Conservation (phyloP, 2,113 vertebrate species). For the Cottus gobio region DNA sequence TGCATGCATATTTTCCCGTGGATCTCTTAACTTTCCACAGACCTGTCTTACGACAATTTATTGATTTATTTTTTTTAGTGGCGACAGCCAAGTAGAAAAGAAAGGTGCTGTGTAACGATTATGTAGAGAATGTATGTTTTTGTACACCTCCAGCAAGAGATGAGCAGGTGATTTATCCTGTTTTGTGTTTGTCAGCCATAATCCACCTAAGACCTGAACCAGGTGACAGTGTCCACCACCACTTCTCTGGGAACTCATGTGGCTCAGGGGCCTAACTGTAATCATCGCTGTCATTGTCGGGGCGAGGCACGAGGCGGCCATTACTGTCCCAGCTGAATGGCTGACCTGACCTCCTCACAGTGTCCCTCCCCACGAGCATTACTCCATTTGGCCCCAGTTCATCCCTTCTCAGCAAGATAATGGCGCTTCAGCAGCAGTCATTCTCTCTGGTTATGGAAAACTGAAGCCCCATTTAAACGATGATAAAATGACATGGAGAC, state of each 20-base stretch:
- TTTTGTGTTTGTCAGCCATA: slow-evolving; percentile 52
- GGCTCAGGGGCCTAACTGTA: slow-evolving; percentile 36
- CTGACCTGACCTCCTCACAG: slow-evolving; percentile 66
- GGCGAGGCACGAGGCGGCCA: slow-evolving; percentile 52
- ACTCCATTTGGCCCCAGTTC: slow-evolving; percentile 40
- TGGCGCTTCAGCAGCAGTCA: slow-evolving; percentile 8
- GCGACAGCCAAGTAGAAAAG: neutral
- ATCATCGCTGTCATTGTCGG: slow-evolving; percentile 60
- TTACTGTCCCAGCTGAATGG: slow-evolving; percentile 52
- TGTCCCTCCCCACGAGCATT: slow-evolving; percentile 21
- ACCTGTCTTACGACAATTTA: too few relatives aligned
- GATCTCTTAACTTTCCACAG: neutral
- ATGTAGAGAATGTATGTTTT: neutral
- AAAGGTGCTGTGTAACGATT: neutral
- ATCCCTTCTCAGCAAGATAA: slow-evolving; percentile 41
- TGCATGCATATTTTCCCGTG: too few relatives aligned
- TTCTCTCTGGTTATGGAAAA: slow-evolving; percentile 20
- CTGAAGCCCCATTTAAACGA: slow-evolving; percentile 25
- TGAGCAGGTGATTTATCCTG: slow-evolving; percentile 46
- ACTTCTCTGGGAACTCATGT: slow-evolving; percentile 36
- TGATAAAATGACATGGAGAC: slow-evolving; percentile 29
- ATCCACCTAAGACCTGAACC: slow-evolving; percentile 22
- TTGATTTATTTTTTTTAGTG: neutral
- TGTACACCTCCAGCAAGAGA: slow-evolving; percentile 12
- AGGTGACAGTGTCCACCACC: slow-evolving; percentile 31